Evolutionary conservation across 2,113 vertebrate species (phyloP), one percentile per base, ranked within the genome.

Genomic region (Neogobius melanostomus): DNA sequence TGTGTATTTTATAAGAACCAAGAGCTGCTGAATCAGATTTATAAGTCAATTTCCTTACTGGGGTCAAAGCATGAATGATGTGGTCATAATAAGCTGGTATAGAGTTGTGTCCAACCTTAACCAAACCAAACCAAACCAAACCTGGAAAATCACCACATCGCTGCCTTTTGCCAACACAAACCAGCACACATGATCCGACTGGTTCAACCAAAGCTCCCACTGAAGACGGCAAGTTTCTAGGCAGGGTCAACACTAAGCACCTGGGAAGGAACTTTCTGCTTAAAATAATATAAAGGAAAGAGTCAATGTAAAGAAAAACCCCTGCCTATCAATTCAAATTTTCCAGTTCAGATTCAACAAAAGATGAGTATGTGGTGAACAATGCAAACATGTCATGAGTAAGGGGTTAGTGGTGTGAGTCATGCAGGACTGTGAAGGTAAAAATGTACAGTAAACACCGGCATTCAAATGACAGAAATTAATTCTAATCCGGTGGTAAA

Each of bases 21-120:
- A 71, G 76, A 66, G 66, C 69, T 83, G 90, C 87, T 90, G 87
- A 90, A 75, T 92, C 90, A 91, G 80, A 77, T 74, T 5, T 85
- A 81, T 83, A 81, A 77, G 76, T 84, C 86, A 77, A 84, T 89
- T 87, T 85, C 83, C 87, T 84, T 75, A 60, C 61, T 47, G 64
- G 66, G 48, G 72, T 56, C 57, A 59, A 57, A 81, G 79, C 16
- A 7, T 59, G 75, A 82, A 60, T 90, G 87, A 92, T 90, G 91
- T 87, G 90, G 88, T 90, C 70, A 81, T 74, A 83, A 65, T 76
- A 68, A 67, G 53, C 76, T 82, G 71, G 85, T 71, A 56, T 56
- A 71, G 12, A 71, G 77, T 84, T 71, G 69, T 75, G 81, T 76
- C 68, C 70, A 10, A 76, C 69, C 59, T 69, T 74, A 69, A 84